A percentile compares a stretch with the other conserved stretches of the same genome.
phyloP scores from a whole-genome alignment of 2,113 vertebrate species.

The Prionailurus viverrinus region DNA sequence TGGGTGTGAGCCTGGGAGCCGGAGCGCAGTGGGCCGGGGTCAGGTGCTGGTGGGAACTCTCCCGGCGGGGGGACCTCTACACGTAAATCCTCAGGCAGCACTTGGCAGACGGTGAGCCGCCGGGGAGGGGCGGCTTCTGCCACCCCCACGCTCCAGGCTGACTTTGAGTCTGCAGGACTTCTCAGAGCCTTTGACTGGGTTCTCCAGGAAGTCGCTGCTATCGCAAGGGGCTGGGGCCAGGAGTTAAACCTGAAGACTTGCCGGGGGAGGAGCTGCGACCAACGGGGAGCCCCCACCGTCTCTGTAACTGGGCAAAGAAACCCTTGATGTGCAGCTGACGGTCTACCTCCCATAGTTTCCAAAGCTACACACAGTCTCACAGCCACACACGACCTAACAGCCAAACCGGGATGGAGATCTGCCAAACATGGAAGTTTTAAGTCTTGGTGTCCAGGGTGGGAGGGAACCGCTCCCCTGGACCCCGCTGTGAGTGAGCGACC shows the following conservation, averaged over 20 bases:
- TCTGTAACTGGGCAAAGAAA: background rate
- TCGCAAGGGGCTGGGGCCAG: background rate
- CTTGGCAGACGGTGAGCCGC: too few species aligned
- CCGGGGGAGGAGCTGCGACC: background rate
- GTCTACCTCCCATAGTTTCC: background rate
- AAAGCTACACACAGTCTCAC: background rate
- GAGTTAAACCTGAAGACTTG: background rate
- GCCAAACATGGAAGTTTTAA: slow-evolving; percentile 27
- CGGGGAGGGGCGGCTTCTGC: background rate
- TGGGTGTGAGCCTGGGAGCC: background rate
- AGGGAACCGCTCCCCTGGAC: background rate
- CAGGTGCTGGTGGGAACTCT: background rate
- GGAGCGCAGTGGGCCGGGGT: background rate
- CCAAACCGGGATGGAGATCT: background rate
- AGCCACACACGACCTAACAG: background rate
- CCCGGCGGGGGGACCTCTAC: background rate
- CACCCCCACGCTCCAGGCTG: background rate
- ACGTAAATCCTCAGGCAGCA: background rate
- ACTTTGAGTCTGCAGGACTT: background rate
- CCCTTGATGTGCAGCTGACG: background rate
- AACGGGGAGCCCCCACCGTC: background rate
- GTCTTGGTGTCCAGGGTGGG: background rate
- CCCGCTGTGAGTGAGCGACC: background rate
- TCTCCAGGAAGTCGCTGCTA: background rate
- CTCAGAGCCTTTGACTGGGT: background rate